Conservation (phyloP, 2,113 vertebrate species). For the Rattus rattus region DNA sequence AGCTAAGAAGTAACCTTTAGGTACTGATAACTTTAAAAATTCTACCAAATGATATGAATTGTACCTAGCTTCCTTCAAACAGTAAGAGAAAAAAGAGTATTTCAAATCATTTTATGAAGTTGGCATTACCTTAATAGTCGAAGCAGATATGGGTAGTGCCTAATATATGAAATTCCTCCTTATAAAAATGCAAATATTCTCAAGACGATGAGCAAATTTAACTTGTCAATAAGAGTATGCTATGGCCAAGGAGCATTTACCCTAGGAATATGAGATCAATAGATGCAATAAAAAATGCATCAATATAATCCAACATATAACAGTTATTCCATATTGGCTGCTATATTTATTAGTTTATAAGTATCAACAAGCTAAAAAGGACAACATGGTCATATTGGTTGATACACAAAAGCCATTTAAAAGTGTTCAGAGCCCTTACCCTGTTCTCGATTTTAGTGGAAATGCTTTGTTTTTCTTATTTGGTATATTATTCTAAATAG, state of each 20-base stretch:
- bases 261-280: not conserved
- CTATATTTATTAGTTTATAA: not conserved
- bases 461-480: not conserved
- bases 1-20: not conserved
- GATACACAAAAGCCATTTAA: not conserved
- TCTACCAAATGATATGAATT: not conserved
- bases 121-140: not conserved
- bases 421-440: not conserved
- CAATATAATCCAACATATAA: not conserved
- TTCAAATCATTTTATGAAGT: conserved; percentile 1
- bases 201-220: not conserved
- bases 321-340: not conserved
- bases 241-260: not conserved
- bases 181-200: not conserved
- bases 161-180: not conserved
- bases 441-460: not conserved
- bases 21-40: not conserved
- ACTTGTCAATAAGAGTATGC: not conserved
- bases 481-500: not conserved
- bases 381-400: not conserved
- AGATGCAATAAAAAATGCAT: not conserved
- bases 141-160: not conserved
- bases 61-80: not conserved
- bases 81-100: not conserved
- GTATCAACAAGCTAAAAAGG: not conserved